These are phyloP conservation scores for Auanema sp. DNA, from an alignment of 2,888 invertebrate genomes.

Conservation along the genomic window DNA sequence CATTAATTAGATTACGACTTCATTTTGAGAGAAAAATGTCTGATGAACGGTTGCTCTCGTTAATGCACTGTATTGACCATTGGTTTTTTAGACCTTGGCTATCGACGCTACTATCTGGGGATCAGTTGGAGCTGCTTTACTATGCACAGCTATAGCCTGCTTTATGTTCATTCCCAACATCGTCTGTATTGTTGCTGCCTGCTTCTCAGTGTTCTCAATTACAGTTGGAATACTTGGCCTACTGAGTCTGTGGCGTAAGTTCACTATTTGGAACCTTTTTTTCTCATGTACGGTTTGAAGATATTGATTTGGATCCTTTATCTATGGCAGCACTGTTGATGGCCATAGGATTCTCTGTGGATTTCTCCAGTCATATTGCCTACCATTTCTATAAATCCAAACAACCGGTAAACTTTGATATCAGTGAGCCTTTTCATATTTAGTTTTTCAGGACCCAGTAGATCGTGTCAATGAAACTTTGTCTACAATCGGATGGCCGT, in stretches of 20 bases:
- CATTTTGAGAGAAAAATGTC: too few species aligned
- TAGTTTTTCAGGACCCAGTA: slow-evolving; percentile 41
- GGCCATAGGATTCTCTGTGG: slow-evolving; percentile 60
- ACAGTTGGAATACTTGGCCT: slow-evolving; percentile 28
- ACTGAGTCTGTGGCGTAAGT: slow-evolving; percentile 30
- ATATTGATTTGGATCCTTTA: slow-evolving; percentile 49
- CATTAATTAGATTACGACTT: background rate
- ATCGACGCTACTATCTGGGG: slow-evolving; percentile 56
- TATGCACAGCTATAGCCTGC: slow-evolving; percentile 57
- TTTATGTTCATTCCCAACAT: slow-evolving; percentile 55
- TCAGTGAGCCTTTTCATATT: background rate
- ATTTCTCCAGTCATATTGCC: slow-evolving; percentile 58
- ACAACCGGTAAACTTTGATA: slow-evolving; percentile 27
- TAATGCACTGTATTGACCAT: background rate
- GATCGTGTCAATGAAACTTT: slow-evolving; percentile 49
- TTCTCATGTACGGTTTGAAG: slow-evolving; percentile 38
- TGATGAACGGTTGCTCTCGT: too few species aligned
- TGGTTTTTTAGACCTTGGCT: slow-evolving; percentile 44
- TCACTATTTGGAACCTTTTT: too few species aligned
- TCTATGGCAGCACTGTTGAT: slow-evolving; percentile 54
- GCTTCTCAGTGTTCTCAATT: slow-evolving; percentile 51
- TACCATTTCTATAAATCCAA: slow-evolving; percentile 57
- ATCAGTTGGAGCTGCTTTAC: slow-evolving; percentile 50
- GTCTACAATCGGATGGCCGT: slow-evolving; percentile 55
- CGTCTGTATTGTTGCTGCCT: slow-evolving; percentile 37